Conservation (phyloP, 2,113 vertebrate species). For the Cichladusa arquata region DNA sequence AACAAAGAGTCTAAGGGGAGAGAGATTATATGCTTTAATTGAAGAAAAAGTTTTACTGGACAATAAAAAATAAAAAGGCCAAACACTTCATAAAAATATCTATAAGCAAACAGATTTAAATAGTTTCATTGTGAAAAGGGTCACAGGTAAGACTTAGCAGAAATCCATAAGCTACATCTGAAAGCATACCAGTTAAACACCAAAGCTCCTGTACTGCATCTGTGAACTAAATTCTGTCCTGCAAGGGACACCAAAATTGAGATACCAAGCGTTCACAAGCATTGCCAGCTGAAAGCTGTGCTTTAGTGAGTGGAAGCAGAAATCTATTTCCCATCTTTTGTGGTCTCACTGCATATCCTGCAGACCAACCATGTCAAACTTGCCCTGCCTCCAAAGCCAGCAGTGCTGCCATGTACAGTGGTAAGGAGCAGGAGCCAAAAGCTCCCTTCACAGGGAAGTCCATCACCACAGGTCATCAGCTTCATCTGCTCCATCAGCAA, state of each 20-base stretch:
- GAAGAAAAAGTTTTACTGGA: not conserved
- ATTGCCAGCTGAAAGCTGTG: not conserved
- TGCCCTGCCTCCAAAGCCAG: not conserved
- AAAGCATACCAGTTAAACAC: not conserved
- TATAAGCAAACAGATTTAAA: not conserved
- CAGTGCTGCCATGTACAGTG: rapidly evolving
- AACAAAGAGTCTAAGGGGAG: not conserved
- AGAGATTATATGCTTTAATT: not conserved
- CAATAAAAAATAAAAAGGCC: not conserved
- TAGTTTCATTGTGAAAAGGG: not conserved
- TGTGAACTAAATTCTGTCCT: not conserved
- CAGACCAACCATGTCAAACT: rapidly evolving
- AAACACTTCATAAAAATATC: not conserved
- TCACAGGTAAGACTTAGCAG: not conserved
- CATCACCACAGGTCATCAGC: not conserved
- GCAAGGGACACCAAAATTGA: not conserved
- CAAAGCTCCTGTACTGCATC: not conserved
- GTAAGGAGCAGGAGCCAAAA: not conserved
- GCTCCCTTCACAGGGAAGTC: not conserved
- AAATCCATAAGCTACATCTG: not conserved
- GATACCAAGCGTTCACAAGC: not conserved
- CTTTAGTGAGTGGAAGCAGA: not conserved
- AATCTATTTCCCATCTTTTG: not conserved
- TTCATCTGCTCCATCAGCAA: not conserved
- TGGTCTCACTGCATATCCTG: not conserved